Evolutionary conservation across 2,888 invertebrate species (phyloP).

Genomic region (Cryptus viduatorius): DNA sequence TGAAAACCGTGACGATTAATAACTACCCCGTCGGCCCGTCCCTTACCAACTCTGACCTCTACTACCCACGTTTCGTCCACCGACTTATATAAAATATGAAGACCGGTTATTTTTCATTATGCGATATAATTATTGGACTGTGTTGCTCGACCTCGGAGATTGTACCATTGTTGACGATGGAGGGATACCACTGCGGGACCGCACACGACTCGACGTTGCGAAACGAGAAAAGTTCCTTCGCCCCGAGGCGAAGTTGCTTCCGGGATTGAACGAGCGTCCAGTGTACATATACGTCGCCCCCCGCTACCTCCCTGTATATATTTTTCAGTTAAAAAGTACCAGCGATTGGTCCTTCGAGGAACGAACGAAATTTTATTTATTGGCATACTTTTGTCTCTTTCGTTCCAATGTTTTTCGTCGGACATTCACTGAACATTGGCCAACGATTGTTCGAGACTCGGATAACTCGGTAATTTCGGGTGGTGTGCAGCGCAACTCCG

Average conservation of each 20-base stretch:
- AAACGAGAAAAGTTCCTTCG: constrained; percentile 72
- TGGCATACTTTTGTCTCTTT: constrained; percentile 17
- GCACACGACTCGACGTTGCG: constrained; percentile 58
- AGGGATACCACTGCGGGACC: constrained; percentile 14
- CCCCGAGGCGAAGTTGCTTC: constrained; percentile 26
- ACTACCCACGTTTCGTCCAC: constrained; percentile 17
- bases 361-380: constrained; percentile 61
- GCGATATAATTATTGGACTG: constrained; percentile 75
- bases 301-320: background rate
- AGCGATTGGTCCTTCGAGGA: constrained; percentile 69
- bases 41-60: constrained; percentile 10
- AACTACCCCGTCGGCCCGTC: background rate
- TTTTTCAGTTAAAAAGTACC: constrained; percentile 18
- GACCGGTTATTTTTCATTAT: constrained; percentile 75
- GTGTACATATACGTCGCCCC: background rate
- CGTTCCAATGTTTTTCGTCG: background rate
- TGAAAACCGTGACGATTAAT: constrained; percentile 44
- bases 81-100: constrained; percentile 71
- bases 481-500: background rate
- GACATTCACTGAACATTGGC: constrained; percentile 17
- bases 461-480: too few relatives aligned
- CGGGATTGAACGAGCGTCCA: constrained; percentile 22
- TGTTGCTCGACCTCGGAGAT: constrained; percentile 37
- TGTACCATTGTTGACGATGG: constrained; percentile 25
- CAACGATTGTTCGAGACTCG: constrained; percentile 4